Conservation (phyloP, 2,113 vertebrate species). For the Vulpes ferrilata region DNA sequence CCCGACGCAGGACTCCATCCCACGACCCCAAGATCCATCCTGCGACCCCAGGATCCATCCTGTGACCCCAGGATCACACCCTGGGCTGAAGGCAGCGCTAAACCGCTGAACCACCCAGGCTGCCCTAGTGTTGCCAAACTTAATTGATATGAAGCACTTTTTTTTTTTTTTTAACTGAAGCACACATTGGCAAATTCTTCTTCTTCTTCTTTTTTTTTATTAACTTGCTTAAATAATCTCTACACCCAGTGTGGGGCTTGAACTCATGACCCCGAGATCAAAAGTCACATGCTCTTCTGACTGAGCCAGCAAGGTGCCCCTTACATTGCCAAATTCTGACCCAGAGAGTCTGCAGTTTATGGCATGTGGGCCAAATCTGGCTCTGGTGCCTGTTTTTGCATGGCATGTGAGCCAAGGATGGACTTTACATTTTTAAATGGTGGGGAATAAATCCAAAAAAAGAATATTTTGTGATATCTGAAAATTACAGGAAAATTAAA, state of each 20-base stretch:
- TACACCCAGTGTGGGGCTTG: not conserved
- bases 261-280: not conserved
- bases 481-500: not conserved
- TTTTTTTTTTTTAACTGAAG: not conserved
- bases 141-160: slow-evolving; percentile 13
- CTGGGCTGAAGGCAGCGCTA: too few species aligned
- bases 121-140: not conserved
- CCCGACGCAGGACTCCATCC: too few species aligned
- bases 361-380: not conserved
- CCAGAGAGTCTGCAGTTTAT: not conserved
- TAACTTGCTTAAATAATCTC: not conserved
- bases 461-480: slow-evolving; percentile 12
- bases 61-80: too few species aligned
- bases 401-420: not conserved
- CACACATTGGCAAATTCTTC: not conserved
- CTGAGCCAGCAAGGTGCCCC: not conserved
- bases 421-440: slow-evolving; percentile 4
- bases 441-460: slow-evolving; percentile 47
- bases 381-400: not conserved
- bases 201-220: not conserved
- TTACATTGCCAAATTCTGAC: not conserved
- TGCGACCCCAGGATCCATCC: too few species aligned
- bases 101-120: too few species aligned
- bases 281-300: not conserved
- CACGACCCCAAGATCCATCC: too few species aligned